Conservation (phyloP, 2,888 invertebrate species). For the Acronicta alni region DNA sequence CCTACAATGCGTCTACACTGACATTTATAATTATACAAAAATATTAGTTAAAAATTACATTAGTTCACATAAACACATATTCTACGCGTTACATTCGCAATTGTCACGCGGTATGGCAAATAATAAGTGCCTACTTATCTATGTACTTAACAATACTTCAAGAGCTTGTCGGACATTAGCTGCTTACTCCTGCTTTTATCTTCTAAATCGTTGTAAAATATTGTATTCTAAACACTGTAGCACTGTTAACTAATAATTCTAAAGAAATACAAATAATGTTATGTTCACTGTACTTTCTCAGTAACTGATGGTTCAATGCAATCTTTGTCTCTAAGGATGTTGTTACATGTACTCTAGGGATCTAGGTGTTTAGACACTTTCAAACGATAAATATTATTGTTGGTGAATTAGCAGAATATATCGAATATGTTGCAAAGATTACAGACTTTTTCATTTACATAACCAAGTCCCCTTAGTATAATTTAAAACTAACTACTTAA, state of each 20-base stretch:
- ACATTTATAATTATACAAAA: no score
- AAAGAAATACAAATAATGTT: constrained; percentile 77
- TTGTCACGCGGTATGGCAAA: constrained; percentile 1
- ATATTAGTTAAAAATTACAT: no score
- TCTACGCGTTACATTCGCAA: constrained; percentile 19
- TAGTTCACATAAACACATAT: constrained; percentile 7
- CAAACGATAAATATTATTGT: constrained; percentile 72
- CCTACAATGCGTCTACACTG: no score
- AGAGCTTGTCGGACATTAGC: constrained; percentile 61
- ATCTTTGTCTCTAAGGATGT: constrained; percentile 85
- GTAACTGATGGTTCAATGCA: constrained; percentile 87
- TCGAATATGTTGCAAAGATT: constrained; percentile 85
- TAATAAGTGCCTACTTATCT: neutral
- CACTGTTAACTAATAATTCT: constrained; percentile 79
- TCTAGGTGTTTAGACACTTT: constrained; percentile 74
- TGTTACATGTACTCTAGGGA: constrained; percentile 70
- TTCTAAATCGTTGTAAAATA: constrained; percentile 82
- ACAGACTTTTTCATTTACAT: constrained; percentile 82
- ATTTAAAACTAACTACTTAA: constrained; percentile 62
- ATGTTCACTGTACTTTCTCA: constrained; percentile 83
- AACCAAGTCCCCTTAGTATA: constrained; percentile 67
- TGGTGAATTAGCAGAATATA: constrained; percentile 86
- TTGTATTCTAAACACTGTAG: constrained; percentile 82
- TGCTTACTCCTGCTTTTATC: constrained; percentile 85
- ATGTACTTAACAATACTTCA: constrained; percentile 4